Conservation (phyloP, 1,140 invertebrate species). For the Rhysida immarginata region DNA sequence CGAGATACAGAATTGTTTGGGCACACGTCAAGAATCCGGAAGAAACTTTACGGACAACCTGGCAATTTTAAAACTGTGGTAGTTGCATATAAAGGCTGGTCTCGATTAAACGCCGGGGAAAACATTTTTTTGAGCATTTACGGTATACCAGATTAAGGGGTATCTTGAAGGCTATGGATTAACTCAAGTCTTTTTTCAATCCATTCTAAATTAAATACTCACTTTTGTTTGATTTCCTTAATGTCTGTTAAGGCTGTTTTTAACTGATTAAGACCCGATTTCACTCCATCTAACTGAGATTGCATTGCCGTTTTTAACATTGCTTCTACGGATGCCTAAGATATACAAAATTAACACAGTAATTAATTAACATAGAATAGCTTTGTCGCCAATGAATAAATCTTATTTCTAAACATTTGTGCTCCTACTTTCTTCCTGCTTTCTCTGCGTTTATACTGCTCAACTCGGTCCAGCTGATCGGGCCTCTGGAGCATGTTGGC, state of each 20-base stretch:
- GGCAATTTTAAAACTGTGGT: too few species aligned
- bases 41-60: neutral
- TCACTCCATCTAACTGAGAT: constrained; percentile 90
- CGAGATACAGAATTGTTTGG: too few species aligned
- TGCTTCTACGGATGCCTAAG: constrained; percentile 81
- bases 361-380: too few species aligned
- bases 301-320: constrained; percentile 97
- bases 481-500: constrained; percentile 85
- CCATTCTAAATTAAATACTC: constrained; percentile 19
- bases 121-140: too few species aligned
- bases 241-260: constrained; percentile 69
- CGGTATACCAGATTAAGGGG: too few species aligned
- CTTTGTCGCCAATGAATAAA: too few species aligned
- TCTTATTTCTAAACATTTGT: too few species aligned
- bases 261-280: constrained; percentile 80
- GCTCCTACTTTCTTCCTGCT: constrained; percentile 40
- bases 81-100: too few species aligned
- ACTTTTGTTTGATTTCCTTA: constrained; percentile 52
- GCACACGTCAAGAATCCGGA: too few species aligned
- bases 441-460: constrained; percentile 58
- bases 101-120: too few species aligned
- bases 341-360: too few species aligned
- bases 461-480: constrained; percentile 88
- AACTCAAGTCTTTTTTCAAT: neutral
- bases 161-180: neutral